Base-by-base conservation (phyloP, 2,888 invertebrate genomes). In the Molanna angustata region DNA sequence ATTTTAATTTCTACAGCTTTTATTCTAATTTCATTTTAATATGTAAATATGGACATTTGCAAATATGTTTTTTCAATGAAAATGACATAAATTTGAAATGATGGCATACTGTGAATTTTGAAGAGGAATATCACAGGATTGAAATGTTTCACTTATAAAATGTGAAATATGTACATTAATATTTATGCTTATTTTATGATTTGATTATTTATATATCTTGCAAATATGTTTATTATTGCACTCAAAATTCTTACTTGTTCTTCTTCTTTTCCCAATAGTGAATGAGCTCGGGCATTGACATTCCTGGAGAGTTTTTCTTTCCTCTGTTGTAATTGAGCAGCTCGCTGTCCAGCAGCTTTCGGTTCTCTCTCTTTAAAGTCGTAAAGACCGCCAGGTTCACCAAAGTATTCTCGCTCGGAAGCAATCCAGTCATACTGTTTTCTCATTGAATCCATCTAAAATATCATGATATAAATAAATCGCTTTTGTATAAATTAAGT, bases 271-370 rank as follows among this genome's bases (percentile, higher is more conserved):
- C 85, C 87, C 49, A 94, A 78, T 71, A 93, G 81, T 67, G 86
- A 87, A 79, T 95, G 93, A 1, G 94, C 94, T 62, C 90, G 78
- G 50, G 88, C 82, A 70, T 93, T 92, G 6, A 93, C 83, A 51
- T 74, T 83, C 44, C 85, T 76, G 52, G 85, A 81, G 63, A 94
- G 76, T 66, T 80, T 80, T 56, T 85, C 83, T 47, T 80, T 79
- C 18, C 78, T 75, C 61, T 83, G 85, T 61, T 76, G 69, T 13
- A 85, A 69, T 64, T 78, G 76, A 31, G 72, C 67, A 33, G 84
- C 71, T 47, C 79, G 74, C 50, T 70, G 68, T 4, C 76, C 78
- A 54, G 83, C 74, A 64, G 79, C 82, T 14, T 67, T 66, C 11
- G 86, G 82, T 74, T 80, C 72, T 58, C 81, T 74, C 60, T 77